phyloP scores from a whole-genome alignment of 2,113 vertebrate species.

The Dipodomys stephensi region DNA sequence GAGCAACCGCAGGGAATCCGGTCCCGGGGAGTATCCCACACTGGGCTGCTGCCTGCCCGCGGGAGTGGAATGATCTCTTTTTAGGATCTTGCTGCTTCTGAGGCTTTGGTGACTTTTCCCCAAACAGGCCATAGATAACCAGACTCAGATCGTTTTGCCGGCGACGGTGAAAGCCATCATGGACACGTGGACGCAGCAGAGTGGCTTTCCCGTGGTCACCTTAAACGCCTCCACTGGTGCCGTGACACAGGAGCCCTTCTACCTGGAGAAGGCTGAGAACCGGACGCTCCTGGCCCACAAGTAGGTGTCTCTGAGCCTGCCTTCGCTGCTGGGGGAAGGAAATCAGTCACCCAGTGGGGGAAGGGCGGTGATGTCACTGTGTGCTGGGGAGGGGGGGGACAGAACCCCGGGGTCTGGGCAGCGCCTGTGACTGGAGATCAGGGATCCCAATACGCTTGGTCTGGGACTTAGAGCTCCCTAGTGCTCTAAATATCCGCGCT shows the following conservation, averaged over 20 bases:
- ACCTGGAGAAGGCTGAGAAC: constrained; percentile 77
- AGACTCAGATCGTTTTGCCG: constrained; percentile 86
- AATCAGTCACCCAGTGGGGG: neutral
- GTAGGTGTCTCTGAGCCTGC: constrained; percentile 80
- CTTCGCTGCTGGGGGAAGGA: neutral
- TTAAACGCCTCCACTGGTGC: constrained; percentile 85
- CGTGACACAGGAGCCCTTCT: constrained; percentile 86
- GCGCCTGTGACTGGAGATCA: neutral
- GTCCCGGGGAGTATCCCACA: neutral
- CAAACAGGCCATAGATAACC: constrained; percentile 85
- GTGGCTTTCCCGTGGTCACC: constrained; percentile 88
- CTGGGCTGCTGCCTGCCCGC: neutral
- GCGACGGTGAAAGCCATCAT: constrained; percentile 88
- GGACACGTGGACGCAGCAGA: constrained; percentile 89
- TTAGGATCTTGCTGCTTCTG: neutral
- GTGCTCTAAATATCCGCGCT: too few relatives aligned
- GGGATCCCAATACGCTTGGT: neutral
- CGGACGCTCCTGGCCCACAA: constrained; percentile 77
- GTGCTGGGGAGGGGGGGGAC: neutral
- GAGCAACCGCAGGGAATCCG: constrained; percentile 4
- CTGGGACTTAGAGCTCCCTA: neutral
- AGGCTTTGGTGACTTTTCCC: constrained; percentile 64
- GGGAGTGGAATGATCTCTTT: neutral
- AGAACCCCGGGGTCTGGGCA: neutral
- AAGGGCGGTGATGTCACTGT: too few relatives aligned